Evolutionary conservation across 2,888 invertebrate genomes (phyloP).

Genomic region (Dyspetes luteomarginatus): DNA sequence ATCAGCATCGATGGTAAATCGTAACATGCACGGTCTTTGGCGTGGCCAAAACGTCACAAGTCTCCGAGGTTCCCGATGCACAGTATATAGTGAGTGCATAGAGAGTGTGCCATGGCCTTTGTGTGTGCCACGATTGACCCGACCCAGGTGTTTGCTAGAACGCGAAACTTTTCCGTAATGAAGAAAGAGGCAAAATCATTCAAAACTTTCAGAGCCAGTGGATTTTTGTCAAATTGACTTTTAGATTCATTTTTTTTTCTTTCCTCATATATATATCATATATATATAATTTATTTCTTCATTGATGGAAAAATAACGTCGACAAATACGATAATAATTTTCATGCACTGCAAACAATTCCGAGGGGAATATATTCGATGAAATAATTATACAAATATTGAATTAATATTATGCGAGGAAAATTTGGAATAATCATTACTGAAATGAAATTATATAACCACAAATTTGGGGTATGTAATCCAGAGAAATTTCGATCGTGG

Average conservation of each 20-base stretch:
- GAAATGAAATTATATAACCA: no score
- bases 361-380: no score
- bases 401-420: no score
- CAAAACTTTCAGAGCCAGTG: neutral
- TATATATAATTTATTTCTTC: no score
- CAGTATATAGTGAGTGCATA: neutral
- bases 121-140: neutral
- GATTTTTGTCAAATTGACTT: constrained; percentile 1
- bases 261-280: no score
- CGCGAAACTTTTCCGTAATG: neutral
- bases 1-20: constrained; percentile 1
- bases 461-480: no score
- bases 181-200: neutral
- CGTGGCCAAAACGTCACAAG: constrained; percentile 1
- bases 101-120: neutral
- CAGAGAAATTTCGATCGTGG: no score
- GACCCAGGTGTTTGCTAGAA: neutral
- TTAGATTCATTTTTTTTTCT: neutral
- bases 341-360: no score
- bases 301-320: no score
- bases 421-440: no score
- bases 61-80: neutral
- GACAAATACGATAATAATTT: no score
- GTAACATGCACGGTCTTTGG: neutral
- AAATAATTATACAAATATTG: no score